Base-by-base conservation (phyloP, 2,797 vertebrate genomes). In the Epinephelus coioides region DNA sequence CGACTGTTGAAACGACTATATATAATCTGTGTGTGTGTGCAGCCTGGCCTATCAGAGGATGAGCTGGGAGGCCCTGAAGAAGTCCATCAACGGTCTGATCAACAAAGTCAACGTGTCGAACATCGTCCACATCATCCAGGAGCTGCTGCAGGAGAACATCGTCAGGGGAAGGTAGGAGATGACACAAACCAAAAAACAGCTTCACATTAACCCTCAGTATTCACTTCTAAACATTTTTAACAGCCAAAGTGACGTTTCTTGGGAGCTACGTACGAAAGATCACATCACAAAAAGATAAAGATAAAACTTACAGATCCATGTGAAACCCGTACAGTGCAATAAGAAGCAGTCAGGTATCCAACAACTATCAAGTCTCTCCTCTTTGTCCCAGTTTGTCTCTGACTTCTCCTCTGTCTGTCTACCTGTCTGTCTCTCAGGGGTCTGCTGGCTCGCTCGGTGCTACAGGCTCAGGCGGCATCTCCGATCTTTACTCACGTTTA, bases 81-180 rank as follows among this genome's bases (percentile, higher is more conserved):
- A 99, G 89, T 99, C 98, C 0, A 98, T 99, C 93, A 99, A 99
- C 13, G 98, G 98, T 94, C 96, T 99, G 76, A 97, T 99, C 90
- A 99, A 99, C 92, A 99, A 99, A 95, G 97, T 99, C 65, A 99
- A 99, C 0, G 98, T 99, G 85, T 99, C 98, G 54, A 99, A 99
- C 91, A 98, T 99, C 56, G 95, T 93, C 75, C 97, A 96, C 87
- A 99, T 99, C 86, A 98, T 99, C 92, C 97, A 98, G 87, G 98
- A 99, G 92, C 95, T 99, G 53, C 96, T 99, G 88, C 98, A 99
- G 88, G 98, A 99, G 95, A 99, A 99, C 85, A 96, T 99, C 73
- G 97, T 99, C 86, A 96, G 98, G 82, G 98, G 98, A 76, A 97
- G 98, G 98, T 98, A 92, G 84, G 1, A 17, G 17, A 21, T 1